Conservation (phyloP, 2,797 vertebrate species). For the Okamejei kenojei region DNA sequence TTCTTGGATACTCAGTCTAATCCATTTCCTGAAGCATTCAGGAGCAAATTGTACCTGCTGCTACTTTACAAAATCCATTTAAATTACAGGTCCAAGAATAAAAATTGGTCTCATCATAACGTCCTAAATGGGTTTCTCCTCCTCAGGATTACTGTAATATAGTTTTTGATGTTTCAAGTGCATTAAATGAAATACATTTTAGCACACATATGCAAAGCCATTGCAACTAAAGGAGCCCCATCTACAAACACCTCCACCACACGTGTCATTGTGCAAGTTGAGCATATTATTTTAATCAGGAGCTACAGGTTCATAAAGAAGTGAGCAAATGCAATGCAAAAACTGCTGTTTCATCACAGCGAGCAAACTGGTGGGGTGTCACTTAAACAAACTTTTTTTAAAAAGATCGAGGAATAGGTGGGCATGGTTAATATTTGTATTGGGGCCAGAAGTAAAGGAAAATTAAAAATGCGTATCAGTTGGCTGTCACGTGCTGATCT, state of each 20-base stretch:
- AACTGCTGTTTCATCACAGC: neutral
- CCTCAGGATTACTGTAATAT: neutral
- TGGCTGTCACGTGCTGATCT: conserved; percentile 29
- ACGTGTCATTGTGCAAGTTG: neutral
- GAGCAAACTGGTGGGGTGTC: neutral
- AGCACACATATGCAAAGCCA: neutral
- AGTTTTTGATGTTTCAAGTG: neutral
- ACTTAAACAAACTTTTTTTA: neutral
- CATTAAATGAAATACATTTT: neutral
- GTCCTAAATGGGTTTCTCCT: neutral
- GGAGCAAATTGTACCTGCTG: conserved; percentile 3
- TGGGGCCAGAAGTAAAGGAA: neutral
- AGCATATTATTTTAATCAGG: neutral
- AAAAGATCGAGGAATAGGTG: neutral
- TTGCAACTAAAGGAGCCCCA: neutral
- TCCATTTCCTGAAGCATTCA: neutral
- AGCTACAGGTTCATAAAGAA: conserved; percentile 21
- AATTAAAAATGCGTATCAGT: neutral
- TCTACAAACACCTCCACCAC: neutral
- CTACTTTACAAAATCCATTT: conserved; percentile 13
- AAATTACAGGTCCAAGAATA: neutral
- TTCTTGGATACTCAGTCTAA: neutral
- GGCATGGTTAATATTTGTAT: neutral
- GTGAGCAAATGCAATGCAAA: neutral
- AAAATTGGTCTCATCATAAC: neutral